Evolutionary conservation across 2,888 invertebrate genomes (phyloP), one percentile per base, ranked within the genome.

Genomic region (Rhingia campestris): DNA sequence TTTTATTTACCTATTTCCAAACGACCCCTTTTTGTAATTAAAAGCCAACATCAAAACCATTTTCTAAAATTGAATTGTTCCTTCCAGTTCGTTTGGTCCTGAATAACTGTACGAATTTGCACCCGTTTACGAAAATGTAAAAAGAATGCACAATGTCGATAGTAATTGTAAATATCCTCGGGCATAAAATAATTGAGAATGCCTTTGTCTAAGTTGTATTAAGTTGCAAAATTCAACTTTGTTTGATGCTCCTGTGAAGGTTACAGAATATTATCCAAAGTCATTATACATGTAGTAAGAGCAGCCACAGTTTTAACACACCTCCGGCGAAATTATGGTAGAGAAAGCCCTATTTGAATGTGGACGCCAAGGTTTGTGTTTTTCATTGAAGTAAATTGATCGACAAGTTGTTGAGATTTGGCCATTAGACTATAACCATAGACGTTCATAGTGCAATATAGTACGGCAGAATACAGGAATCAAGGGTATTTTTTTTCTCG

Each of bases 201-300:
- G n/a, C 35, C 61, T 54, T 63, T 63, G 54, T 54, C 74, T 45
- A 73, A 47, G 37, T 69, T 69, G 49, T 49, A 53, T 45, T 12
- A 10, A 76, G 67, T 67, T 74, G 56, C 63, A 43, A 58, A 59
- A 75, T 75, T 53, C 59, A 53, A 64, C 37, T 45, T 73, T 72
- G 41, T 80, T 73, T 80, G 61, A 73, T 66, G 64, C 14, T 47
- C 33, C 66, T 41, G 54, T 54, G 49, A 79, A 59, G 72, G 72
- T 14, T 14, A 14, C 49, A 7, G 49, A 22, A 22, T 49, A 49
- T 12, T 66, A 64, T 51, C 79, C 49, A 59, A 35, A 41, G 47
- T 30, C 22, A 35, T 54, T 6, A 6, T 43, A 14, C n/a, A 30
- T n/a, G 53, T 47, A 53, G 66, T 30, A 47, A 9, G 30, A 41